These are phyloP conservation scores for Caenorhabditis sp. DNA, from an alignment of 2,888 invertebrate genomes.

Conservation along the genomic window DNA sequence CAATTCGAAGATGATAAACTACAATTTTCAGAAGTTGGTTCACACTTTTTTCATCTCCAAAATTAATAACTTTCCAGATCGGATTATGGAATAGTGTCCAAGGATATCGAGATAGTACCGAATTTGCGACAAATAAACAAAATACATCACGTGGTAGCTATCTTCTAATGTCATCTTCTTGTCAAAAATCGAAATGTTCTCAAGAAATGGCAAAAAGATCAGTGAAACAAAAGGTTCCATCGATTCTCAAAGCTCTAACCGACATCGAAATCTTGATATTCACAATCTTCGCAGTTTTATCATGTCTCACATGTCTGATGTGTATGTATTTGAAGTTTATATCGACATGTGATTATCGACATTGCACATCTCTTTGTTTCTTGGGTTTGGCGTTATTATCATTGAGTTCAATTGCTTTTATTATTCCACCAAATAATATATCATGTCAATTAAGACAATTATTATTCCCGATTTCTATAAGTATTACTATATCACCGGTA, in stretches of 20 bases:
- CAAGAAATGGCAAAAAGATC: conserved; percentile 38
- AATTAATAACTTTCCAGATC: conserved; percentile 6
- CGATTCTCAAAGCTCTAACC: conserved; percentile 44
- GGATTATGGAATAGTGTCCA: conserved; percentile 42
- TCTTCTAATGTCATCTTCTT: conserved; percentile 37
- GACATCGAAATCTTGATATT: conserved; percentile 53
- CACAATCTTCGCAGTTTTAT: conserved; percentile 46
- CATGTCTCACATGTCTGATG: conserved; percentile 56
- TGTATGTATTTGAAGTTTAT: conserved; percentile 64
- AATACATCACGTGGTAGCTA: conserved; percentile 21
- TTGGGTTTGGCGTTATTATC: conserved; percentile 53
- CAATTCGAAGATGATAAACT: conserved; percentile 45
- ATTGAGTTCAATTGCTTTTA: conserved; percentile 57
- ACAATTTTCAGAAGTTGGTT: conserved; percentile 35
- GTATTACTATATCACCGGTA: conserved; percentile 56
- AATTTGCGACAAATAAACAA: not conserved
- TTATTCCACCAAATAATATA: conserved; percentile 58
- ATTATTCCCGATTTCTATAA: conserved; percentile 55
- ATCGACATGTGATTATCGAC: conserved; percentile 50
- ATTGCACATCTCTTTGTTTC: conserved; percentile 55
- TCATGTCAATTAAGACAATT: conserved; percentile 54
- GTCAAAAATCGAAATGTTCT: conserved; percentile 50
- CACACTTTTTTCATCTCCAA: too few species aligned
- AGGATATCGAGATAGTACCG: not conserved
- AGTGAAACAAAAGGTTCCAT: conserved; percentile 41